Base-by-base conservation (phyloP, 1,140 invertebrate genomes). In the Cydia pomonella region DNA sequence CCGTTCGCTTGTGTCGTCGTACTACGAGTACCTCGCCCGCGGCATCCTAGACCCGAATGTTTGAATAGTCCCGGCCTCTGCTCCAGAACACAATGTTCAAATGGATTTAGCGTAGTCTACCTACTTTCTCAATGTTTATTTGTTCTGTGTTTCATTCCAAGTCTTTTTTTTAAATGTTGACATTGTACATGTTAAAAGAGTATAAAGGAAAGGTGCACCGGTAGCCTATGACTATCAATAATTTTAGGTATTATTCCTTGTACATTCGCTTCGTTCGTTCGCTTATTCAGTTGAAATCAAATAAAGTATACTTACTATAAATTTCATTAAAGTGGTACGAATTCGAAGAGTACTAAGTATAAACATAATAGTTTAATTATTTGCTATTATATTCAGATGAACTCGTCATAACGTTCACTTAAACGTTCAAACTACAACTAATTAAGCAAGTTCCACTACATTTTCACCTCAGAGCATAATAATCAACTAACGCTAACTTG, bases 391-490 rank as follows among this genome's bases (percentile, higher is more conserved):
- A 29, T 16, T n/a, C 27, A 10, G 6, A 69, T 9, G 25, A 69
- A 69, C 64, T 69, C 63, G 25, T 69, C 16, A 69, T 38, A 66
- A 66, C 13, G 0, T 29, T 1, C 2, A 29, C n/a, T 38, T 1
- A 38, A 41, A 69, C 16, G 6, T 18, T 33, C 64, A 38, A 69
- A 69, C 29, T 69, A 66, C 63, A 69, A 69, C 16, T 69, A 69
- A 69, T 38, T 69, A 69, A 69, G 16, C 29, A 38, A 69, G 64
- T 69, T 38, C 10, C 64, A 9, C 27, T 69, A 69, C 64, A 69
- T 69, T 69, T 33, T 69, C 64, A 69, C 29, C 64, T 69, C 29
- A 69, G 27, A 41, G 29, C 64, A 69, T 41, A 64, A 29, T 64
- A 69, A 69, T 69, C 29, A 69, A 41, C 29, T 38, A 18, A 38